A percentile compares a stretch with the other conserved stretches of the same genome.
Conservation (phyloP, 2,888 invertebrate species). For the Morpho helenor region DNA sequence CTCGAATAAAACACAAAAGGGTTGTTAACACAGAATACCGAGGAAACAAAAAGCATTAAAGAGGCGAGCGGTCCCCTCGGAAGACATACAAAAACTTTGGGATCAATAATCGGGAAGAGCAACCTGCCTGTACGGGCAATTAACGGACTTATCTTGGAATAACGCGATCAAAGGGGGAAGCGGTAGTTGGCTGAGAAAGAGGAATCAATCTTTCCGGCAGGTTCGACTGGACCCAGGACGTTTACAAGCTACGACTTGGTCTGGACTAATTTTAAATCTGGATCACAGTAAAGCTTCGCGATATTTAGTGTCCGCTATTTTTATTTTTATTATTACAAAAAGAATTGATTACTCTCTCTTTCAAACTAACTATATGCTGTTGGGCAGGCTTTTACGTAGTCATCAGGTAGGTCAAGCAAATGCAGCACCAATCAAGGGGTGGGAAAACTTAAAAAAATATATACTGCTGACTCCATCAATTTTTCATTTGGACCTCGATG, state of each 20-base stretch:
- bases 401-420: too few species aligned
- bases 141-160: constrained; percentile 69
- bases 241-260: constrained; percentile 42
- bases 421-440: too few species aligned
- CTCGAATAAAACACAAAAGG: constrained; percentile 30
- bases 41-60: constrained; percentile 53
- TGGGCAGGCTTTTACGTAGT: too few species aligned
- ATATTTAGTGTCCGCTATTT: too few species aligned
- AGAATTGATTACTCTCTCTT: too few species aligned
- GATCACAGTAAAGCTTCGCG: too few species aligned
- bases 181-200: constrained; percentile 46
- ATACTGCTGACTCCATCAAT: too few species aligned
- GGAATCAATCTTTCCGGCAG: constrained; percentile 67
- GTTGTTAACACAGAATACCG: constrained; percentile 29
- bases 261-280: too few species aligned
- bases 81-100: constrained; percentile 69
- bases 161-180: constrained; percentile 55
- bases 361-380: too few species aligned
- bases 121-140: constrained; percentile 69
- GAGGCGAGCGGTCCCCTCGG: constrained; percentile 49
- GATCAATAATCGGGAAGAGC: constrained; percentile 62
- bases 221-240: constrained; percentile 42
- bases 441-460: too few species aligned
- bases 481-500: too few species aligned
- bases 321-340: too few species aligned